A percentile compares a stretch with the other conserved stretches of the same genome.
phyloP scores from a whole-genome alignment of 92 coral and sea anemone genomes.

The Heliopora coerulea region DNA sequence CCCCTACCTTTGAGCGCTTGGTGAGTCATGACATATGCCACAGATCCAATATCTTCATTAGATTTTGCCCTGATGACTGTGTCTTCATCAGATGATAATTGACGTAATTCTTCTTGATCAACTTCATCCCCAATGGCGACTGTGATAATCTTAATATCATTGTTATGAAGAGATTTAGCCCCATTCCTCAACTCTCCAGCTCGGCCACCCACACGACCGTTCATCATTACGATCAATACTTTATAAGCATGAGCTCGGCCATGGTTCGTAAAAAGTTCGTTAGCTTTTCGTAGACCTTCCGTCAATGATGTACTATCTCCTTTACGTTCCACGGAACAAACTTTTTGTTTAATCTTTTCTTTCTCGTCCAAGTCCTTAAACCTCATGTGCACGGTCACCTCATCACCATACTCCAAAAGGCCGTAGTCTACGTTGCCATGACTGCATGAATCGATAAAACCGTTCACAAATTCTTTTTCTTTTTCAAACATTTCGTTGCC shows the following conservation, averaged over 20 bases:
- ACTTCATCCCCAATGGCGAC: slow-evolving; percentile 44
- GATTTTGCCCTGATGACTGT: slow-evolving; percentile 14
- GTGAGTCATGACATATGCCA: slow-evolving; percentile 27
- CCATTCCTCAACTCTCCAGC: slow-evolving; percentile 40
- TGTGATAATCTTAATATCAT: slow-evolving; percentile 30
- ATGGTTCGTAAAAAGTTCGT: slow-evolving; percentile 38
- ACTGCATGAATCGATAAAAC: slow-evolving; percentile 32
- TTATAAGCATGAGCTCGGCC: slow-evolving; percentile 41
- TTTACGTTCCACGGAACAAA: slow-evolving; percentile 7
- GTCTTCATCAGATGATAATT: slow-evolving; percentile 34
- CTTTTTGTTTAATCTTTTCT: slow-evolving; percentile 28
- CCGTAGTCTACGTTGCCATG: slow-evolving; percentile 22
- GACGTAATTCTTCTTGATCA: slow-evolving; percentile 41
- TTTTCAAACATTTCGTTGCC: slow-evolving; percentile 40
- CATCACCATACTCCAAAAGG: slow-evolving; percentile 11
- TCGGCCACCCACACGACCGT: slow-evolving; percentile 40
- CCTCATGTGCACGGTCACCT: slow-evolving; percentile 31
- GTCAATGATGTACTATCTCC: slow-evolving; percentile 26
- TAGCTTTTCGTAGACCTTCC: slow-evolving; percentile 39
- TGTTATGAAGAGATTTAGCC: slow-evolving; percentile 28
- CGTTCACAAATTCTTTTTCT: slow-evolving; percentile 38
- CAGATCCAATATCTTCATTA: slow-evolving; percentile 24
- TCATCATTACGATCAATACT: slow-evolving; percentile 39
- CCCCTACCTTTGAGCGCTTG: slow-evolving; percentile 33
- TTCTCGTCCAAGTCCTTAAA: slow-evolving; percentile 36